Conservation (phyloP, 2,797 vertebrate genomes). For the Tachyglossus aculeatus region DNA sequence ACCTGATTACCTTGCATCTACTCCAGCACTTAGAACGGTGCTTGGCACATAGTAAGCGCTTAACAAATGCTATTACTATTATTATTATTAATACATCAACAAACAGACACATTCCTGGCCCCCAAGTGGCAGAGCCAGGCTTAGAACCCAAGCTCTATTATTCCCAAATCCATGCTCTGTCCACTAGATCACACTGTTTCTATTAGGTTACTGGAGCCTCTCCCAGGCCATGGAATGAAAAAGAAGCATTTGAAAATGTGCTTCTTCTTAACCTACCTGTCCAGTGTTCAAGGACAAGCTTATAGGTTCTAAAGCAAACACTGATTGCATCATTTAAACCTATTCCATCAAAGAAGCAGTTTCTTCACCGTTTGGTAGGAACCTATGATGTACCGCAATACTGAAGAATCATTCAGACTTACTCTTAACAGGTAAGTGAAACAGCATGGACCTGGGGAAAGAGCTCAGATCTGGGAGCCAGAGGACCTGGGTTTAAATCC, state of each 20-base stretch:
- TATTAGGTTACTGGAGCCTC: too few species aligned
- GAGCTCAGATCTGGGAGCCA: too few species aligned
- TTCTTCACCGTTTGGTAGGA: constrained; percentile 9
- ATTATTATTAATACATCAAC: too few species aligned
- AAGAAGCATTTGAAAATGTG: constrained; percentile 4
- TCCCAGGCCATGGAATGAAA: too few species aligned
- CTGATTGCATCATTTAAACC: constrained; percentile 2
- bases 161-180: background rate
- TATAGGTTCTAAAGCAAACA: constrained; percentile 36
- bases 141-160: background rate
- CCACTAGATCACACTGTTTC: background rate
- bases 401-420: constrained; percentile 20
- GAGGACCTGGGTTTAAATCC: too few species aligned
- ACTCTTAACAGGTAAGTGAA: constrained; percentile 1
- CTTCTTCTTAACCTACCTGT: constrained; percentile 5
- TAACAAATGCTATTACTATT: too few species aligned
- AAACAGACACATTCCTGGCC: too few species aligned
- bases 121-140: too few species aligned
- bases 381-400: constrained; percentile 18
- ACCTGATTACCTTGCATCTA: too few species aligned
- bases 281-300: constrained; percentile 31
- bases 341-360: background rate
- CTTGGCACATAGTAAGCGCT: too few species aligned
- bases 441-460: too few species aligned
- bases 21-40: too few species aligned